Base-by-base conservation (phyloP, 1,140 invertebrate species). In the Nomia melanderi region DNA sequence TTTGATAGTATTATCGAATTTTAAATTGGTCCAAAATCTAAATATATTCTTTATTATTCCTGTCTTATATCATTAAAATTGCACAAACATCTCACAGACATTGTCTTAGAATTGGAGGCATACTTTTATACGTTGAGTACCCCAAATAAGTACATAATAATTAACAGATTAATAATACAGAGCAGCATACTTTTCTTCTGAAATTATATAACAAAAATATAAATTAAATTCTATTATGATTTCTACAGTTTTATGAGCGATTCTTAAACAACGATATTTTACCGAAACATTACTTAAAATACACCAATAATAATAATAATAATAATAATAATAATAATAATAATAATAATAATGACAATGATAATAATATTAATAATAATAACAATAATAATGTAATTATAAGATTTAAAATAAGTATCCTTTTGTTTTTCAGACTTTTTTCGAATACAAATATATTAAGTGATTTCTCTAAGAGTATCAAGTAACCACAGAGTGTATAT, bases 1-100 rank as follows among this genome's bases (percentile, higher is more conserved):
- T 63, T 69, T 75, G 69, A 75, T 72, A 67, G n/a, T 54, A 69
- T 73, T 57, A 60, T 60, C 50, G 70, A 78, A 80, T 81, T 81
- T 80, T 81, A 80, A 79, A 77, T 87, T 88, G 85, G 84, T 87
- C 87, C 84, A 79, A 79, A 73, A 50, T 56, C 36, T 67, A 82
- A 78, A 65, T 54, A 64, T 76, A 75, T 73, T 69, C 56, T 62
- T n/a, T 36, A 54, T 20, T 69, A 33, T 65, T 74, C 36, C 23
- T 66, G 53, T 77, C 53, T 44, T 70, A 77, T 14, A 14, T 83
- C 33, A 53, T 74, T 82, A 75, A 74, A 82, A 74, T 70, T 78
- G 44, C 70, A 67, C 31, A 59, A 36, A 60, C 66, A 60, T 75
- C 54, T 78, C 71, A 65, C 54, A 75, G 77, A 27, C 29, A 25